Percentiles rank a stretch among this genome's conserved stretches.
These are phyloP conservation scores for Drosophila vallismaia DNA, from an alignment of 2,888 invertebrate genomes.

Conservation along the genomic window DNA sequence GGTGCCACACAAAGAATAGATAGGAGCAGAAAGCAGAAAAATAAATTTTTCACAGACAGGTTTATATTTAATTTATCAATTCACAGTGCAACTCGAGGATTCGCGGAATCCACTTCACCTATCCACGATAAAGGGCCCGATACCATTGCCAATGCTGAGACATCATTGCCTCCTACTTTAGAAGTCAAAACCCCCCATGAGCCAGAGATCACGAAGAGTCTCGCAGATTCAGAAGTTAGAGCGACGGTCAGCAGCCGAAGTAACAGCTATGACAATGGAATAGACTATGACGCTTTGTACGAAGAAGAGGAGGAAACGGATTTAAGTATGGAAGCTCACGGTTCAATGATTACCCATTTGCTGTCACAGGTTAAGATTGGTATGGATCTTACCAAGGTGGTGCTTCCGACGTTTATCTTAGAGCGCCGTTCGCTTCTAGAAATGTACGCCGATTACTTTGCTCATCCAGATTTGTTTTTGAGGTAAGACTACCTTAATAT, in stretches of 20 bases:
- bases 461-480: constrained; percentile 98
- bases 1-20: not conserved
- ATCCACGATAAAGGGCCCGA: constrained; percentile 78
- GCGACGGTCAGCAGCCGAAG: constrained; percentile 54
- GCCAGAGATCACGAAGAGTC: constrained; percentile 79
- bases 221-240: constrained; percentile 65
- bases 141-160: constrained; percentile 40
- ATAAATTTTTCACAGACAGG: no score
- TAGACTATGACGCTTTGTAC: constrained; percentile 95
- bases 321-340: constrained; percentile 97
- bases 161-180: constrained; percentile 31
- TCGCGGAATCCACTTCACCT: constrained; percentile 80
- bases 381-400: constrained; percentile 99
- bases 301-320: constrained; percentile 95
- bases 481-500: constrained; percentile 85
- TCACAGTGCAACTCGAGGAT: constrained; percentile 81
- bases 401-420: constrained; percentile 98
- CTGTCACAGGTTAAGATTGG: constrained; percentile 99
- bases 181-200: not conserved
- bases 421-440: constrained; percentile 98
- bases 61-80: constrained; percentile 2
- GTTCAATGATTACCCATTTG: constrained; percentile 98
- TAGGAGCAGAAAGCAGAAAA: no score
- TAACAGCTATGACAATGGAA: constrained; percentile 87
- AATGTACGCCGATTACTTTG: constrained; percentile 99